Conservation (phyloP, 1,140 invertebrate genomes). For the Ceratosolen solmsi region DNA sequence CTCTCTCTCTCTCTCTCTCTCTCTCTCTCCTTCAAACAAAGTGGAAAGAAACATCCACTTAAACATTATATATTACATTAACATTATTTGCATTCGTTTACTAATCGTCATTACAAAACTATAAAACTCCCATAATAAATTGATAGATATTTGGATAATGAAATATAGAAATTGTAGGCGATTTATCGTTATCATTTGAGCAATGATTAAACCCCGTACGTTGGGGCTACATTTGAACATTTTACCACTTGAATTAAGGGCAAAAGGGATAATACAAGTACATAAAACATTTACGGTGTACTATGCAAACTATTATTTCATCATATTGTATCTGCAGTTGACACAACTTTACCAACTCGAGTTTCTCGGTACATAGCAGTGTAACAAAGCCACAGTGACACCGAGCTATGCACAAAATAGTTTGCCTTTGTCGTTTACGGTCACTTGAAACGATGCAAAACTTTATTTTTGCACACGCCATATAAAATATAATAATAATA, state of each 20-base stretch:
- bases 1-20: too few species aligned
- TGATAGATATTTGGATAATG: too few species aligned
- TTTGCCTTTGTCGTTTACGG: constrained; percentile 47
- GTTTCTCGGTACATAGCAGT: constrained; percentile 31
- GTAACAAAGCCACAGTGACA: constrained; percentile 37
- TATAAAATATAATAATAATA: constrained; percentile 20
- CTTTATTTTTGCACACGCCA: constrained; percentile 32
- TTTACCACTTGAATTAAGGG: neutral
- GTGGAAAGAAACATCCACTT: too few species aligned
- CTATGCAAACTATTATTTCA: constrained; percentile 42
- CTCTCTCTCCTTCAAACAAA: too few species aligned
- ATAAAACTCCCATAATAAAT: too few species aligned
- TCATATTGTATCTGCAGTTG: constrained; percentile 39
- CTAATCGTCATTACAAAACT: too few species aligned
- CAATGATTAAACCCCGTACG: too few species aligned
- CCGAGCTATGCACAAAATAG: constrained; percentile 40
- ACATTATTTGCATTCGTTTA: too few species aligned
- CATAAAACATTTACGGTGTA: neutral
- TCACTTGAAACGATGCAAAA: constrained; percentile 34
- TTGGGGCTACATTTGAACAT: neutral
- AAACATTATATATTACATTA: too few species aligned
- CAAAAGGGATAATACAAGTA: constrained; percentile 4
- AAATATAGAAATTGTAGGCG: too few species aligned
- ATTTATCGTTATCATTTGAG: too few species aligned
- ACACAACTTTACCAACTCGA: constrained; percentile 30